These are phyloP conservation scores for Chrysomallon squamiferum DNA, from an alignment of 1,140 invertebrate species.

Conservation along the genomic window DNA sequence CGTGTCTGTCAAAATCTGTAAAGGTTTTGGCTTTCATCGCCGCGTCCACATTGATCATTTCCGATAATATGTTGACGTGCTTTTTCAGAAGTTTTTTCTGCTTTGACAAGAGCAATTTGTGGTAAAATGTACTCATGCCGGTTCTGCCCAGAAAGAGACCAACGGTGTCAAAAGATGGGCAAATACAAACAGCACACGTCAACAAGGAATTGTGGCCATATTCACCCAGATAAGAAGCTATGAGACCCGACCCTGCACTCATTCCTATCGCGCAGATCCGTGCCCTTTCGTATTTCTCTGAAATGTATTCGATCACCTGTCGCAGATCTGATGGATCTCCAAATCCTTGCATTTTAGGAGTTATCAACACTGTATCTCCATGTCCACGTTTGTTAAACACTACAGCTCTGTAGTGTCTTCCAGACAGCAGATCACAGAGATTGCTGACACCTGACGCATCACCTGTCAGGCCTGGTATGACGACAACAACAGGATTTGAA, in stretches of 20 bases:
- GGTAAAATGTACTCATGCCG: constrained; percentile 1
- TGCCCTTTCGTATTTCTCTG: constrained; percentile 10
- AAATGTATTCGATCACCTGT: constrained; percentile 25
- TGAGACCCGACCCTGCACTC: constrained; percentile 23
- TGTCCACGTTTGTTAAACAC: constrained; percentile 38
- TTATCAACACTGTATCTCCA: constrained; percentile 17
- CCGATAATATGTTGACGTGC: constrained; percentile 6
- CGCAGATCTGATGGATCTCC: constrained; percentile 35
- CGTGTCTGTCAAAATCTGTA: constrained; percentile 12
- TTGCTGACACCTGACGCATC: constrained; percentile 4
- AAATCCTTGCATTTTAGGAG: constrained; percentile 31
- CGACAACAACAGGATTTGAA: constrained; percentile 11
- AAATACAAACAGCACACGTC: constrained; percentile 18
- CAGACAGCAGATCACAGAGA: background rate
- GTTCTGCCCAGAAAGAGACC: constrained; percentile 4
- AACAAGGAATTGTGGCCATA: constrained; percentile 24
- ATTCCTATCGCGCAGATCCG: constrained; percentile 14
- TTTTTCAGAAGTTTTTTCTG: constrained; percentile 12
- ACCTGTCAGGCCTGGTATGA: constrained; percentile 25
- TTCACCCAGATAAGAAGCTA: constrained; percentile 36
- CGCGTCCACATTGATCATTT: constrained; percentile 10
- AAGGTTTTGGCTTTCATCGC: constrained; percentile 1
- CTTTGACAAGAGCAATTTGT: constrained; percentile 8
- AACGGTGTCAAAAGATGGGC: constrained; percentile 25
- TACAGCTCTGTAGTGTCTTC: constrained; percentile 22